Conservation (phyloP, 2,888 invertebrate species). For the Lycia hirtaria region DNA sequence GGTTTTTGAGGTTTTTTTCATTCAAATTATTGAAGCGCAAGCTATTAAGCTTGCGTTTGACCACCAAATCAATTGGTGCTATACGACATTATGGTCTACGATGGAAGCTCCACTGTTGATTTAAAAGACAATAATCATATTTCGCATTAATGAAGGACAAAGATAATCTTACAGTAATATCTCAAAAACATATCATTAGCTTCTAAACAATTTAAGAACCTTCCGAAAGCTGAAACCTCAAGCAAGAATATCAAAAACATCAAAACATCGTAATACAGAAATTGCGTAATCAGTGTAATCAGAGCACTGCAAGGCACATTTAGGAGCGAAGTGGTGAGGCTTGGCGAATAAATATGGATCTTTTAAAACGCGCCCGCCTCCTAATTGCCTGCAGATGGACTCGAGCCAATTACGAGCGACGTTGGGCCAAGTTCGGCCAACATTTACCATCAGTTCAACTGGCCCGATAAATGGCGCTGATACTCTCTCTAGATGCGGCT, state of each 20-base stretch:
- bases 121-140: too few species aligned
- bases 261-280: constrained; percentile 27
- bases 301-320: constrained; percentile 56
- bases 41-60: too few species aligned
- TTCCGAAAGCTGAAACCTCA: not conserved
- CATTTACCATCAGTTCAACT: constrained; percentile 66
- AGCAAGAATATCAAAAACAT: constrained; percentile 12
- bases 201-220: not conserved
- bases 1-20: too few species aligned
- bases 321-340: constrained; percentile 42
- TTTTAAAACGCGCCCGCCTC: constrained; percentile 73
- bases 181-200: not conserved
- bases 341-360: constrained; percentile 77
- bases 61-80: too few species aligned
- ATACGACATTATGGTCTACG: too few species aligned
- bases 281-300: constrained; percentile 58
- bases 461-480: constrained; percentile 69
- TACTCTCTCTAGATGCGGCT: constrained; percentile 55
- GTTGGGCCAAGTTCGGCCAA: constrained; percentile 37
- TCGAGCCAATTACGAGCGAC: constrained; percentile 72
- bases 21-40: too few species aligned
- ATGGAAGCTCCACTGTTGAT: too few species aligned
- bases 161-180: too few species aligned
- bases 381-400: constrained; percentile 83
- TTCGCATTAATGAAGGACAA: too few species aligned